phyloP scores from a whole-genome alignment of 2,888 invertebrate species.

The Strigamia crassipes region DNA sequence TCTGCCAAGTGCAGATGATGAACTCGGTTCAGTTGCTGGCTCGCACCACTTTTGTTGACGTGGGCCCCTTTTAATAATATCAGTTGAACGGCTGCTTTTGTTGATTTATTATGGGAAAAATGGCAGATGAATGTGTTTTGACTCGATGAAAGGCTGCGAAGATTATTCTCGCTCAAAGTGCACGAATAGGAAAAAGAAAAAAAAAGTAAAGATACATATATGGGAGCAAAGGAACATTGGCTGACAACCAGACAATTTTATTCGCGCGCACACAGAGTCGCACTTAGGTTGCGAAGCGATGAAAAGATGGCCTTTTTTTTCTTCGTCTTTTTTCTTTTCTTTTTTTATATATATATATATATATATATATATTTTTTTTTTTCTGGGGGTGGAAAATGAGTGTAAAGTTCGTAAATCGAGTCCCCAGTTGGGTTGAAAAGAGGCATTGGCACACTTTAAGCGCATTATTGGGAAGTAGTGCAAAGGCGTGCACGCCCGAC shows the following conservation, averaged over 20 bases:
- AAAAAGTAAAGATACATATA: background rate
- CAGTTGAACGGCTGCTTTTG: background rate
- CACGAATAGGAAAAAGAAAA: background rate
- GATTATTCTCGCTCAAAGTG: background rate
- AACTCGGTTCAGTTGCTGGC: constrained; percentile 4
- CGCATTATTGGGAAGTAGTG: constrained; percentile 10
- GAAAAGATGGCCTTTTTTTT: background rate
- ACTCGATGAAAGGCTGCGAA: background rate
- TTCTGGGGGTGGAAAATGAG: background rate
- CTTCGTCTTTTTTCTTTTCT: too few species aligned
- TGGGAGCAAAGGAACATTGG: background rate
- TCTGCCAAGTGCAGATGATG: constrained; percentile 10
- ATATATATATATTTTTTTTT: too few species aligned
- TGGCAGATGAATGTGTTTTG: constrained; percentile 17
- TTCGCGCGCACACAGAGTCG: background rate
- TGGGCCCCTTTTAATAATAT: constrained; percentile 17
- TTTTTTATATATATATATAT: too few species aligned
- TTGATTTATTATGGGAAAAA: constrained; percentile 41
- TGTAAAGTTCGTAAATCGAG: background rate
- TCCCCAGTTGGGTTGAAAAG: background rate
- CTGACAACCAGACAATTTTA: background rate
- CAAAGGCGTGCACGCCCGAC: constrained; percentile 10
- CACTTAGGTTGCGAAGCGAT: background rate
- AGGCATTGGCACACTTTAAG: background rate
- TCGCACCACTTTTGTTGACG: constrained; percentile 15